Percentiles rank a stretch among this genome's conserved stretches.
These are phyloP conservation scores for Dendrolimus kikuchii DNA, from an alignment of 1,140 invertebrate genomes.

Conservation along the genomic window DNA sequence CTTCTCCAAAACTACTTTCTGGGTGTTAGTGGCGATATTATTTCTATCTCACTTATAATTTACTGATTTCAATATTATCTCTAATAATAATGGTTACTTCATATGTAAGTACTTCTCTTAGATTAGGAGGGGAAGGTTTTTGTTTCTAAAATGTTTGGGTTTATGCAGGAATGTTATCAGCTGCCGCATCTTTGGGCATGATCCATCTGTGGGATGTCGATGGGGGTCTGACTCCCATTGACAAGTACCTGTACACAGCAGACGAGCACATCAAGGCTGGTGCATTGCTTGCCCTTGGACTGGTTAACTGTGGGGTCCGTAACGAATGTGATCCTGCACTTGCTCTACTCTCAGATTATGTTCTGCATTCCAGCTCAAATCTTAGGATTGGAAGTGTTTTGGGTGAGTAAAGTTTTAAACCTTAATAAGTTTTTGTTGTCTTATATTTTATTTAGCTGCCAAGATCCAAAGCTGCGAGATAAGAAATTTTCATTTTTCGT, in stretches of 20 bases:
- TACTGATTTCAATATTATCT: no score
- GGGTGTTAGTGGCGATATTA: no score
- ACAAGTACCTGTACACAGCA: slow-evolving; percentile 98
- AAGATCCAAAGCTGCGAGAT: no score
- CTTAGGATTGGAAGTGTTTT: slow-evolving; percentile 96
- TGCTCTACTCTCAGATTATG: slow-evolving; percentile 96
- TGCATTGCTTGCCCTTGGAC: slow-evolving; percentile 96
- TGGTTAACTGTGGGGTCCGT: slow-evolving; percentile 97
- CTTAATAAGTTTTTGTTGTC: background rate
- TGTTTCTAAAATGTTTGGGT: background rate
- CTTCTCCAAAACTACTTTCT: no score
- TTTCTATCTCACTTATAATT: no score
- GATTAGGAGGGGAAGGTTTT: no score
- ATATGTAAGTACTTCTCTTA: no score
- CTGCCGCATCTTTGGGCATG: slow-evolving; percentile 96
- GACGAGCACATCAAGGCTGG: slow-evolving; percentile 98
- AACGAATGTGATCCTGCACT: slow-evolving; percentile 99
- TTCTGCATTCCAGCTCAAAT: slow-evolving; percentile 90
- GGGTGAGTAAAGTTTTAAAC: slow-evolving; percentile 67
- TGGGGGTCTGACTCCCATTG: slow-evolving; percentile 97
- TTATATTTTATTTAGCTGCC: no score
- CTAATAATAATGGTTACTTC: no score
- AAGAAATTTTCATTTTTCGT: no score
- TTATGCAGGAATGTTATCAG: slow-evolving; percentile 89
- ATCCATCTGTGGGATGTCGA: slow-evolving; percentile 98